A percentile compares a stretch with the other conserved stretches of the same genome.
Conservation (phyloP, 2,888 invertebrate genomes). For the Epiblema foenella region DNA sequence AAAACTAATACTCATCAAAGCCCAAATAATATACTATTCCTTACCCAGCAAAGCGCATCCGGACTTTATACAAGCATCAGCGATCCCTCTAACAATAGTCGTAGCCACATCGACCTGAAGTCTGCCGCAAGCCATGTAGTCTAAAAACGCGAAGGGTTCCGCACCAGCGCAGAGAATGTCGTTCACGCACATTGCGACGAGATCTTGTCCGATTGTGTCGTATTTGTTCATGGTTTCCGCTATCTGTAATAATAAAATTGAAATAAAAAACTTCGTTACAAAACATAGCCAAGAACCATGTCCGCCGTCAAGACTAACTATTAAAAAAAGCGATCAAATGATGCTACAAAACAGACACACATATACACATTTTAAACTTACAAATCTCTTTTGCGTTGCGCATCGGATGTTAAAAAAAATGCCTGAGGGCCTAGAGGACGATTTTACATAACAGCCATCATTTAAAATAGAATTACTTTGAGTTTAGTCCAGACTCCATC, state of each 20-base stretch:
- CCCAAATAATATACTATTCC: constrained; percentile 23
- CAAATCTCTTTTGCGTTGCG: too few relatives aligned
- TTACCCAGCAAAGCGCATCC: constrained; percentile 95
- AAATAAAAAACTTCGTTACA: too few relatives aligned
- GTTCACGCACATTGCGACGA: constrained; percentile 99
- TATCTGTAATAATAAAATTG: constrained; percentile 82
- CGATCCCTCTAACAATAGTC: constrained; percentile 93
- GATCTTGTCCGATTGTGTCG: constrained; percentile 95
- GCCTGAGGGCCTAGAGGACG: too few relatives aligned
- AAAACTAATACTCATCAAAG: too few relatives aligned
- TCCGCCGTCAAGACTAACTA: too few relatives aligned
- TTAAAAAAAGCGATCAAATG: too few relatives aligned
- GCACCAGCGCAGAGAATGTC: constrained; percentile 98
- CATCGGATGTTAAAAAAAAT: too few relatives aligned
- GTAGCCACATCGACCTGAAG: constrained; percentile 91
- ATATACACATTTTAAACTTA: too few relatives aligned
- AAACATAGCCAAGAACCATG: too few relatives aligned
- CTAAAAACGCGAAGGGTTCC: constrained; percentile 97
- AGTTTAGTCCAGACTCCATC: too few relatives aligned
- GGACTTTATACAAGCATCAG: constrained; percentile 93
- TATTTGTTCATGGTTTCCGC: constrained; percentile 92
- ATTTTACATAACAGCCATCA: background rate
- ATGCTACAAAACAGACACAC: too few relatives aligned
- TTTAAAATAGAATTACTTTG: too few relatives aligned
- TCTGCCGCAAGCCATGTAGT: constrained; percentile 97